Conservation (phyloP, 2,888 invertebrate species). For the Taphrorychus bicolor region DNA sequence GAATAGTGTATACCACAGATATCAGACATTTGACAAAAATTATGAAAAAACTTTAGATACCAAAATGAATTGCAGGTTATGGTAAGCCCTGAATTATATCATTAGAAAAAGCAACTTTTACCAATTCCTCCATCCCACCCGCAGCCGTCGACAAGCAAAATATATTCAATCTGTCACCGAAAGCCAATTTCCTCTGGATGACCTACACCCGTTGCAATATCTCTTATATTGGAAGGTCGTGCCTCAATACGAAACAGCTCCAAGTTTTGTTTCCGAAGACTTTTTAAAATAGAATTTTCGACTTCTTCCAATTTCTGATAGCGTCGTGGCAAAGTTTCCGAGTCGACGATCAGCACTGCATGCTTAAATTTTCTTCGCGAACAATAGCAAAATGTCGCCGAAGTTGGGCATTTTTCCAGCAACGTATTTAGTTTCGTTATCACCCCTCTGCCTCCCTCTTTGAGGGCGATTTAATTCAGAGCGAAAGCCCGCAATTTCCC, state of each 20-base stretch:
- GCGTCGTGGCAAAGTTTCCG: no score
- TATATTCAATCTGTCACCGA: constrained; percentile 2
- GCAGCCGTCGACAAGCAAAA: no score
- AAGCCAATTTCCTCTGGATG: constrained; percentile 9
- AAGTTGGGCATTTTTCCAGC: background rate
- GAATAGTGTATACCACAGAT: no score
- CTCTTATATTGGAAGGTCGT: constrained; percentile 28
- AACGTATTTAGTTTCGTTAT: no score
- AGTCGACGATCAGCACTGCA: background rate
- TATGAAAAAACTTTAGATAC: no score
- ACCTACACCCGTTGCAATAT: constrained; percentile 19
- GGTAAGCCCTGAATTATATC: no score
- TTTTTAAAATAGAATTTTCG: constrained; percentile 36
- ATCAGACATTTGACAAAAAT: no score
- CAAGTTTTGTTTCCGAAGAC: constrained; percentile 22
- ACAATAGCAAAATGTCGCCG: background rate
- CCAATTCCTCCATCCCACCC: no score
- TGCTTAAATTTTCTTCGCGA: background rate
- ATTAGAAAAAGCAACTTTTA: background rate
- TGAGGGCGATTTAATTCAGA: constrained; percentile 8
- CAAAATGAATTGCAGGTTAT: no score
- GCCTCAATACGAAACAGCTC: constrained; percentile 22
- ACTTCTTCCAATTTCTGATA: constrained; percentile 23
- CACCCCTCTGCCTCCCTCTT: no score
- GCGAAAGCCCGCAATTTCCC: background rate